Evolutionary conservation across 2,888 invertebrate genomes (phyloP), one percentile per base, ranked within the genome.

Genomic region (Hydrotaea diabolus): DNA sequence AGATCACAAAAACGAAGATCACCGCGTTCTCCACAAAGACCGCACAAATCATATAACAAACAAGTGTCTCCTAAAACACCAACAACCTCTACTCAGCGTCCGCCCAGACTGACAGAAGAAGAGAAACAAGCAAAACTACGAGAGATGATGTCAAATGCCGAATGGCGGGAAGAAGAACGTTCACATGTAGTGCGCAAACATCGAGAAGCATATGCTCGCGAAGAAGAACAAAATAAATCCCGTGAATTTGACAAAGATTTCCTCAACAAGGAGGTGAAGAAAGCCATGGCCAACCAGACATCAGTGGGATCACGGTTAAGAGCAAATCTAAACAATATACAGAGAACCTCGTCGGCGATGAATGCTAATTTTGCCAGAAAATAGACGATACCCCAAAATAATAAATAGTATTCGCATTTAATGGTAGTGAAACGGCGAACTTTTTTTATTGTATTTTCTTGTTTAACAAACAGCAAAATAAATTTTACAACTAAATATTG

Each of bases 291-390:
- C 82, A 95, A 95, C 87, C 94, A 96, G 91, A 93, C 96, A 86
- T 93, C 95, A 0, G 95, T 98, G 0, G 97, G 97, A 89, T 95
- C 95, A 85, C 94, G 98, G 87, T 95, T 98, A 72, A 97, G 96
- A 89, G 95, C 98, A 15, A 98, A 98, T 90, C 94, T 96, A 59
- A 97, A 98, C 91, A 97, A 97, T 89, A 97, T 98, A 86, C 98
- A 98, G 91, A 94, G 98, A 80, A 96, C 96, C 3, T 94, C 94
- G 21, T 93, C 94, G 26, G 95, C 96, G 72, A 97, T 98, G 96
- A 95, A 97, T 88, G 94, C 95, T 83, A 95, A 97, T 92, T 98
- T 98, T 93, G 96, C 96, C 0, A 93, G 94, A 85, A 93, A 96
- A 90, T 95, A 88, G 88, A 49, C 0, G 17, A 72, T 9, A 53